Base-by-base conservation (phyloP, 2,797 vertebrate species). In the Rhinoraja longicauda region DNA sequence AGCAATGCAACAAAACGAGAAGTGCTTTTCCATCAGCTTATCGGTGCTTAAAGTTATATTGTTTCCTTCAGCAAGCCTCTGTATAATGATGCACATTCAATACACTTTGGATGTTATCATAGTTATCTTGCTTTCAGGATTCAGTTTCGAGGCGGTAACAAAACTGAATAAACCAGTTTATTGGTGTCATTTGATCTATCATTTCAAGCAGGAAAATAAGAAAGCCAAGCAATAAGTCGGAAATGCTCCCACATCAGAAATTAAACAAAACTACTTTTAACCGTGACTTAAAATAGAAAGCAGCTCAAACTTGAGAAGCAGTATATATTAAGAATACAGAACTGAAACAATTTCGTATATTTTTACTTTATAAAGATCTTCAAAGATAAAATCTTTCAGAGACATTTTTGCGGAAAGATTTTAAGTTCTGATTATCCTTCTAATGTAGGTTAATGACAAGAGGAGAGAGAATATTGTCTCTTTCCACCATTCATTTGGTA, bases 351-450 rank as follows among this genome's bases (percentile, higher is more conserved):
- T 39, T 9, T 17, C n/a, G 19, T 81, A 26, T 57, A 57, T 82
- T 93, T 45, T 91, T 93, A 92, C 93, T 81, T 53, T 82, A 94
- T 93, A 45, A 29, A 92, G 19, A 53, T 53, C 10, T 59, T 84
- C 24, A 84, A 84, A 84, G 12, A n/a, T 26, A 57, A 57, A 84
- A 59, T 57, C 29, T 19, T 62, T 64, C 12, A 82, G 21, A 53
- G 9, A 8, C 19, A 15, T 7, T 84, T 84, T 84, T 24, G 59
- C 26, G 53, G 29, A n/a, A 84, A 84, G 1, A 32, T 64, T 62
- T 86, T 62, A 86, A 62, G 62, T 86, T 32, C 13, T n/a, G 13
- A 86, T 32, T n/a, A 13, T 62, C 13, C 4, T n/a, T 5, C 17
- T 62, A 32, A 62, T 62, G 26, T 84, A 67, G 19, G 64, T 67